Evolutionary conservation across 1,140 invertebrate genomes (phyloP).

Genomic region (Drosophila lacteicornis): DNA sequence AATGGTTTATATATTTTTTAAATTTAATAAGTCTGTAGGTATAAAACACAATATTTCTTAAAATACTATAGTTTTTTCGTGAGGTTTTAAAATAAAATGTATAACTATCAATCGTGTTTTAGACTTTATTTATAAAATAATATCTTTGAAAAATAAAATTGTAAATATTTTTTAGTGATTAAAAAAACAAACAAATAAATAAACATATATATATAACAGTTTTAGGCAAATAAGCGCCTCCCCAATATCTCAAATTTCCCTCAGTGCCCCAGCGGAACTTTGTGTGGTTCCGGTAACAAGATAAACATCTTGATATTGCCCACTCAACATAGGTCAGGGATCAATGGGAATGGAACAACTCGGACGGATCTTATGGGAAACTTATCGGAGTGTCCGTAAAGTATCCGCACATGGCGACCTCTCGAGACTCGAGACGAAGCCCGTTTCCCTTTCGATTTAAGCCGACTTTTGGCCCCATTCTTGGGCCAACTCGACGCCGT

Average conservation of each 20-base stretch:
- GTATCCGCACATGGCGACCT: constrained; percentile 23
- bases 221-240: neutral
- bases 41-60: no score
- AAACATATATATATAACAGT: neutral
- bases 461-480: constrained; percentile 40
- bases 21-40: no score
- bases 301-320: constrained; percentile 43
- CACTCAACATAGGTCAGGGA: constrained; percentile 40
- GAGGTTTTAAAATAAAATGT: neutral
- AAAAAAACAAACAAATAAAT: neutral
- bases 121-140: no score
- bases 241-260: neutral
- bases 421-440: constrained; percentile 12
- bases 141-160: no score
- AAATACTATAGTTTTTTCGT: no score
- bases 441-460: constrained; percentile 50
- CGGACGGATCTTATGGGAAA: constrained; percentile 29
- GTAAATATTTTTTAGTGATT: neutral
- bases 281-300: constrained; percentile 36
- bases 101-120: no score
- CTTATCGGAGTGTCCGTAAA: constrained; percentile 23
- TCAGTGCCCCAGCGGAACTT: constrained; percentile 14
- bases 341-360: constrained; percentile 22
- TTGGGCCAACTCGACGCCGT: constrained; percentile 17
- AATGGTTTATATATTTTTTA: no score